Evolutionary conservation across 2,888 invertebrate species (phyloP).

Genomic region (Cephus pulcher): DNA sequence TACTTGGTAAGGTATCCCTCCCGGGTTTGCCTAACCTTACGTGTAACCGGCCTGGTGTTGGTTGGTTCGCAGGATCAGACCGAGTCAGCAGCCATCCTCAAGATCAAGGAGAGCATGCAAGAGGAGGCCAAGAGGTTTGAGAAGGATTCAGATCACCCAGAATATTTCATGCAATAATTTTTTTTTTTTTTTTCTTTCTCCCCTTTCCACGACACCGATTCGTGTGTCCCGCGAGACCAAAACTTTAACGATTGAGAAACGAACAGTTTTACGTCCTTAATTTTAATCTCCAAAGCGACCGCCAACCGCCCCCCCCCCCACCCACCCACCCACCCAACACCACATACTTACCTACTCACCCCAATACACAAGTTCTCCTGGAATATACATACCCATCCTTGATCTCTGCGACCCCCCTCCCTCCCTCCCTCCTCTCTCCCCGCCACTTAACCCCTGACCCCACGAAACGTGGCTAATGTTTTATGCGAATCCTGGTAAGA

Average conservation of each 20-base stretch:
- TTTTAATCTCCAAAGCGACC: not conserved
- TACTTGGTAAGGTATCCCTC: constrained; percentile 39
- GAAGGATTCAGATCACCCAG: constrained; percentile 96
- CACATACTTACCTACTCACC: not conserved
- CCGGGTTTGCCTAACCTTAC: constrained; percentile 3
- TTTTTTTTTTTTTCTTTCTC: constrained; percentile 28
- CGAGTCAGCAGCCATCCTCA: constrained; percentile 99
- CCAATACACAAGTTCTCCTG: not conserved
- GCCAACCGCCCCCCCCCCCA: not conserved
- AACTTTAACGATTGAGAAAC: not conserved
- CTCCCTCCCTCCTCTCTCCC: not conserved
- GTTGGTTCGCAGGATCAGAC: constrained; percentile 83
- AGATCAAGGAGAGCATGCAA: constrained; percentile 99
- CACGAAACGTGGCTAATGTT: constrained; percentile 5
- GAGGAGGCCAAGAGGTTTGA: constrained; percentile 99
- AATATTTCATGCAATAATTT: constrained; percentile 95
- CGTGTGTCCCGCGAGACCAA: constrained; percentile 46
- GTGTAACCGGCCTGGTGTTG: constrained; percentile 66
- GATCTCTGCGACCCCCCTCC: not conserved
- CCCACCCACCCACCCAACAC: no score
- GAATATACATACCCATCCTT: not conserved
- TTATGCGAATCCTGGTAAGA: constrained; percentile 1
- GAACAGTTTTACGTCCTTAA: constrained; percentile 5
- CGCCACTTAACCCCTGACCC: no score
- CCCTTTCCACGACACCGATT: not conserved